A percentile compares a stretch with the other conserved stretches of the same genome.
Conservation (phyloP, 2,113 vertebrate genomes). For the Myotis yumanensis region DNA sequence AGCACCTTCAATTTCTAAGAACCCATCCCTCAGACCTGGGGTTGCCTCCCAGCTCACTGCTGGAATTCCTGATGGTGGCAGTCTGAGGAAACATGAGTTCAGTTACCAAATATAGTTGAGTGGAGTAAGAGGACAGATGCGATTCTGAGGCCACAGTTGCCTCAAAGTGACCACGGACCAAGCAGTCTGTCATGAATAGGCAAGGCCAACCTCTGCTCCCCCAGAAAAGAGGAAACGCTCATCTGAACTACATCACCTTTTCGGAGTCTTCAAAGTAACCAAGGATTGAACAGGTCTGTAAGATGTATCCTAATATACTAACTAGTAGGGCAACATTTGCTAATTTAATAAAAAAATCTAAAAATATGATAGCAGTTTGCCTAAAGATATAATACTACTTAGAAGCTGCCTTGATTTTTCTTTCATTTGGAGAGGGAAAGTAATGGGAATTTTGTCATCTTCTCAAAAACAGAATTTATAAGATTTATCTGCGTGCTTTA, state of each 20-base stretch:
- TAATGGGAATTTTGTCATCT: not conserved
- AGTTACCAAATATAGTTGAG: slow-evolving; percentile 95
- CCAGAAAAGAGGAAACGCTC: slow-evolving; percentile 57
- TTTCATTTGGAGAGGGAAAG: slow-evolving; percentile 2
- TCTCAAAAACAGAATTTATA: not conserved
- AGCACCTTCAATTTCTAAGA: slow-evolving; percentile 74
- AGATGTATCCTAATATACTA: slow-evolving; percentile 21
- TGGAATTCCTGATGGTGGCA: slow-evolving; percentile 86
- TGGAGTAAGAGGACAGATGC: slow-evolving; percentile 90
- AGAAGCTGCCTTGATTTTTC: not conserved
- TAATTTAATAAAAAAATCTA: not conserved
- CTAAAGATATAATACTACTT: not conserved
- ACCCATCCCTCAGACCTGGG: slow-evolving; percentile 66
- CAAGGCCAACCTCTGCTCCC: slow-evolving; percentile 64
- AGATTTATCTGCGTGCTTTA: not conserved
- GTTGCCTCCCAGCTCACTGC: slow-evolving; percentile 78
- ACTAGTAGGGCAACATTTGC: slow-evolving; percentile 58
- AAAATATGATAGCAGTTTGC: slow-evolving; percentile 27
- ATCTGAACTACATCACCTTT: slow-evolving; percentile 41
- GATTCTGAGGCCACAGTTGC: slow-evolving; percentile 86
- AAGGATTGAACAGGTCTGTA: slow-evolving; percentile 80
- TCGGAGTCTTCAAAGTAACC: slow-evolving; percentile 70
- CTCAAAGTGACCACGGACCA: slow-evolving; percentile 83
- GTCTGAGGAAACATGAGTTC: slow-evolving; percentile 95
- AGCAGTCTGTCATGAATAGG: slow-evolving; percentile 78